Evolutionary conservation across 2,888 invertebrate genomes (phyloP), one percentile per base, ranked within the genome.

Genomic region (Clostera curtula): DNA sequence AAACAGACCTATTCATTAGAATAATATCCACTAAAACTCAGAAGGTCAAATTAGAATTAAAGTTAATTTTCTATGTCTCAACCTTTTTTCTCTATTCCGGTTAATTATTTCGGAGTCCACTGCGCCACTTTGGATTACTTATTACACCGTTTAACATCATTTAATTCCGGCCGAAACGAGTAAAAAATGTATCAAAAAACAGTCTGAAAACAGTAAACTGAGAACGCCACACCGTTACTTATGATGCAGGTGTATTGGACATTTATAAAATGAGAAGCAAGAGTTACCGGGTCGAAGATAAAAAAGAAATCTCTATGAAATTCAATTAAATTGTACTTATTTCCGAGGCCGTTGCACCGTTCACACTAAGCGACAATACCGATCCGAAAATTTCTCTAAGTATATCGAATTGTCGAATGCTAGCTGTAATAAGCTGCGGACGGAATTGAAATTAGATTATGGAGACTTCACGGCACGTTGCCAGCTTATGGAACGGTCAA

Each of bases 371-470:
- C 54, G 73, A 73, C 76, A 72, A 54, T 79, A 79, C 72, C 55
- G 74, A 58, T 64, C 53, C 51, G 47, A 52, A 60, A 62, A 65
- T 66, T 65, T 68, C 67, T 69, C 67, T 65, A 34, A 33, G 48
- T 68, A 69, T 65, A 46, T 58, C 74, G 70, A 75, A 79, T 72
- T 61, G 63, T 39, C 67, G 55, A 72, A 68, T 68, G 56, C 55
- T 55, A 51, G 50, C 57, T 46, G 59, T 71, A 73, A 74, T 75
- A 73, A 71, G 59, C 59, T 58, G 56, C 63, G 59, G 62, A 68
- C 61, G 64, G 67, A 71, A 70, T 77, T 69, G 67, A 80, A 82
- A 83, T 82, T 82, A 73, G 71, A 83, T 83, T 82, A 82, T 59
- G 43, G 57, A 47, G 42, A 40, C 62, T 76, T 79, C 82, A 80